Conservation (phyloP, 2,113 vertebrate genomes). For the Paracanthobrama guichenoti region DNA sequence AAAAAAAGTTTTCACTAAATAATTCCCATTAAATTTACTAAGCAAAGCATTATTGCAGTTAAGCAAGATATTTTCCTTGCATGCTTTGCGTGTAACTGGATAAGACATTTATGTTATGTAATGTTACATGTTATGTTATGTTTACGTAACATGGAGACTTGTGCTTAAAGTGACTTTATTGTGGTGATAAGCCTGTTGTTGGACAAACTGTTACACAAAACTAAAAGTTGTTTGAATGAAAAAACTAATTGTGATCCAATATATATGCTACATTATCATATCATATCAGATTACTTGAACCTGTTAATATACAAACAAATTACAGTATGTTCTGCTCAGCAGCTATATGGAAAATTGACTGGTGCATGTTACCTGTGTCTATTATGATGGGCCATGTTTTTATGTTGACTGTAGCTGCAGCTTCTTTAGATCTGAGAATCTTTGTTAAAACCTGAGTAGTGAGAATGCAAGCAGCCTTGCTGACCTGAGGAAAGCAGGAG, state of each 20-base stretch:
- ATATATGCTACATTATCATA: neutral
- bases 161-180: neutral
- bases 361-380: conserved; percentile 83
- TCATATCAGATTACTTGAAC: neutral
- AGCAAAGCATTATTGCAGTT: neutral
- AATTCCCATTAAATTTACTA: neutral
- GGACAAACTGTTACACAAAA: neutral
- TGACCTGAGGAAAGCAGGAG: conserved; percentile 79
- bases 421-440: conserved; percentile 90
- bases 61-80: neutral
- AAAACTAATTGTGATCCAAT: neutral
- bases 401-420: conserved; percentile 89
- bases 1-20: neutral
- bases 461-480: conserved; percentile 95
- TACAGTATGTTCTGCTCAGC: neutral
- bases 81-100: neutral
- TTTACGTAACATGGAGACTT: neutral
- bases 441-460: conserved; percentile 92
- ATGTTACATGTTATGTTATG: neutral
- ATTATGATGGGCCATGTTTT: conserved; percentile 98
- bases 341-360: neutral
- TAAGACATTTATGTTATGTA: neutral
- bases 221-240: neutral
- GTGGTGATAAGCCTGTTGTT: neutral
- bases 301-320: neutral